Conservation (phyloP, 2,113 vertebrate genomes). For the Lepus americanus region DNA sequence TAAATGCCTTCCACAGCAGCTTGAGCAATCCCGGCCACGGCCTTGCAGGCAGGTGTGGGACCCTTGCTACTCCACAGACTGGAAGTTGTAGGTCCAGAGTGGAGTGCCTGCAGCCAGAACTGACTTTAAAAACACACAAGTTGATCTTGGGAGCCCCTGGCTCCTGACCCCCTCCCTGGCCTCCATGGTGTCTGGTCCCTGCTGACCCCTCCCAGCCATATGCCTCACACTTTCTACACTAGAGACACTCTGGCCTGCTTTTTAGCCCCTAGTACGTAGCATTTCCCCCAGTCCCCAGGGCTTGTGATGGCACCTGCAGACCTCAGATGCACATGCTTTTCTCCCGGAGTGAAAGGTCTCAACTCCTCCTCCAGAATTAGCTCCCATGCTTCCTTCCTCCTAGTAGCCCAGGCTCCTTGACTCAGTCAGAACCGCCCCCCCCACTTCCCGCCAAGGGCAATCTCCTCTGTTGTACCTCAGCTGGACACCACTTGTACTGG, state of each 20-base stretch:
- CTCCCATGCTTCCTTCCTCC: background rate
- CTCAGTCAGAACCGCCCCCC: background rate
- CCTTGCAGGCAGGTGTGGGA: background rate
- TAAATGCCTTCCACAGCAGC: background rate
- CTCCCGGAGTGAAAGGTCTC: background rate
- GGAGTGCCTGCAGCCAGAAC: background rate
- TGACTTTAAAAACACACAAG: background rate
- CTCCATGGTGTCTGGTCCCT: background rate
- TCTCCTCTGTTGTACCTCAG: background rate
- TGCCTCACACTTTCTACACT: background rate
- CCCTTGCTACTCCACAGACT: background rate
- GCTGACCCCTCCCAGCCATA: background rate
- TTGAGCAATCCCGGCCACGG: background rate
- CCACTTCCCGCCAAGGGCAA: background rate
- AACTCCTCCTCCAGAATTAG: background rate
- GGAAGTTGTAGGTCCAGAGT: background rate
- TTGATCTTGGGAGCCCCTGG: background rate
- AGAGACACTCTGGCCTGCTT: background rate
- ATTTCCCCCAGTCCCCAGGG: background rate
- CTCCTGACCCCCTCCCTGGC: background rate
- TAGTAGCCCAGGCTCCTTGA: background rate
- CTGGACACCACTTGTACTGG: background rate
- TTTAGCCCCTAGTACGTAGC: background rate
- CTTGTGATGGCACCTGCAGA: background rate
- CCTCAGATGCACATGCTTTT: background rate